phyloP scores from a whole-genome alignment of 2,113 vertebrate species.

The Notothenia coriiceps region DNA sequence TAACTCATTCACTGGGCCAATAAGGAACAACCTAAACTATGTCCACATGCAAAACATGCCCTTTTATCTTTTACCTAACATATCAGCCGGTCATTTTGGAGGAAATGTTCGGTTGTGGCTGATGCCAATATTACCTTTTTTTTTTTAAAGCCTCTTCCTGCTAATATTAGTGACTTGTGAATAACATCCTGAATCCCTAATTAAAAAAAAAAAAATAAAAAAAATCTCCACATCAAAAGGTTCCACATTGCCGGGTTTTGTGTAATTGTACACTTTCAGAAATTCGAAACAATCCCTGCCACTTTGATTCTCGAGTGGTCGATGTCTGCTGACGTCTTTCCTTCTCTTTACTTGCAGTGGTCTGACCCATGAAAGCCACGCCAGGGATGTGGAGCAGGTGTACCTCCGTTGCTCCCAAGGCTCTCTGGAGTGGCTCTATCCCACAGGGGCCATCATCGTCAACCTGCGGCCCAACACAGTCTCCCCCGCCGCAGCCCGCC shows the following conservation, averaged over 20 bases:
- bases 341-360: conserved; percentile 83
- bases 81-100: no score
- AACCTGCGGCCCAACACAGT: conserved; percentile 93
- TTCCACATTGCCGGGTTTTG: neutral
- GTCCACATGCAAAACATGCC: no score
- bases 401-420: conserved; percentile 96
- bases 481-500: conserved; percentile 83
- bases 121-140: no score
- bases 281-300: neutral
- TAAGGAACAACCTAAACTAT: no score
- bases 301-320: neutral
- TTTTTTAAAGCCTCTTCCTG: no score
- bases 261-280: neutral
- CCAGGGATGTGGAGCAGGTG: conserved; percentile 97
- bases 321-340: neutral
- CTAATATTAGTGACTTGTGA: no score
- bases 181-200: no score
- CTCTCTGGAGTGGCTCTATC: conserved; percentile 96
- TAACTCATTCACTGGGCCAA: no score
- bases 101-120: no score
- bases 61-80: no score
- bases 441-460: conserved; percentile 95
- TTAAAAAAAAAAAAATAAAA: neutral
- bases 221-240: neutral
- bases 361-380: conserved; percentile 93